These are phyloP conservation scores for Prosopocoilus inquinatus DNA, from an alignment of 2,888 invertebrate genomes.

Conservation along the genomic window DNA sequence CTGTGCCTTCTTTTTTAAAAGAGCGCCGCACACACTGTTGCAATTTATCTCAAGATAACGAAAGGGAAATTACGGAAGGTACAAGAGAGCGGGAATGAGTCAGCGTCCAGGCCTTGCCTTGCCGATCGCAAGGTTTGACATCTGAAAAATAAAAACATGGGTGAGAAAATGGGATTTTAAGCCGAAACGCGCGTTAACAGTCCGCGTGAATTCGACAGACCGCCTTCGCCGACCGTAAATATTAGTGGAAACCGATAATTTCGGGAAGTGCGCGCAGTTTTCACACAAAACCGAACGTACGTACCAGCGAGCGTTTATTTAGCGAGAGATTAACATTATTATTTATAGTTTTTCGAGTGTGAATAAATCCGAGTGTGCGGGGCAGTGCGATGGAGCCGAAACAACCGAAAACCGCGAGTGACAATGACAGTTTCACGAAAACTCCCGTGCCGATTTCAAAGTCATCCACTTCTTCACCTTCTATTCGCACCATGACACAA, in stretches of 20 bases:
- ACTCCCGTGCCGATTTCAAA: constrained; percentile 49
- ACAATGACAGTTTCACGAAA: constrained; percentile 43
- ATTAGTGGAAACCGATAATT: no score
- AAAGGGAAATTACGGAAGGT: constrained; percentile 15
- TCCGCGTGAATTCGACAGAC: no score
- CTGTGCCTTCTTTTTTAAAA: not conserved
- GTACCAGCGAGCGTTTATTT: constrained; percentile 6
- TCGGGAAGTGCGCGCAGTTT: no score
- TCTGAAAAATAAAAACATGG: constrained; percentile 34
- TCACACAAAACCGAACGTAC: not conserved
- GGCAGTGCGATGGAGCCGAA: constrained; percentile 30
- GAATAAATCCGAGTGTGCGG: not conserved
- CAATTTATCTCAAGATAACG: constrained; percentile 14
- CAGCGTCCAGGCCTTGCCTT: constrained; percentile 36
- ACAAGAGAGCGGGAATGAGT: constrained; percentile 28
- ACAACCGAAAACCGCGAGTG: constrained; percentile 26
- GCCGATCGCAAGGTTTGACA: constrained; percentile 36
- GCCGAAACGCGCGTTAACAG: no score
- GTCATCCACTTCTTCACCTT: constrained; percentile 45
- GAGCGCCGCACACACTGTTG: not conserved
- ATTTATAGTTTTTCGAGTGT: constrained; percentile 5
- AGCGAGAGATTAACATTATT: constrained; percentile 8
- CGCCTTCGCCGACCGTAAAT: no score
- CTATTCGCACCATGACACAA: constrained; percentile 48
- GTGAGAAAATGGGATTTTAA: constrained; percentile 13